Conservation (phyloP, 1,140 invertebrate species). For the Gyrodactylus bullatarudis region DNA sequence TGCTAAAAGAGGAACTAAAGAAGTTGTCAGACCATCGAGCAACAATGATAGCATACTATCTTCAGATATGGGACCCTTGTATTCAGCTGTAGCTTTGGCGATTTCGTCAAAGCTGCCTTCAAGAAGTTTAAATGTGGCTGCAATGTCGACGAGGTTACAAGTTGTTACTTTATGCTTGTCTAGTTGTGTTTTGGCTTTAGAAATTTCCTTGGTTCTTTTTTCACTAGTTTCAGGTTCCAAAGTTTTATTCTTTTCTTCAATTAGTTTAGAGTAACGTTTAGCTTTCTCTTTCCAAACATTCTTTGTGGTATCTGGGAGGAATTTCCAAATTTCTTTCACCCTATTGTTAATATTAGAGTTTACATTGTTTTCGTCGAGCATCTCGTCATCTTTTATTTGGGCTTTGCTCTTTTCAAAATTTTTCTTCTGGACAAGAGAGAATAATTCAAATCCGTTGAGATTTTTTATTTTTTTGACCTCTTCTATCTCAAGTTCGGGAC, state of each 20-base stretch:
- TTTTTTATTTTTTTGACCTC: not conserved
- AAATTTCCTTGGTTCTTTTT: not conserved
- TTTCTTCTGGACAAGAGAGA: not conserved
- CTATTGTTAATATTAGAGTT: not conserved
- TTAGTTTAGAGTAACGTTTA: not conserved
- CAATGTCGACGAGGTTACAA: not conserved
- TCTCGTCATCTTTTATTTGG: not conserved
- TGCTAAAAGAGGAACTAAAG: not conserved
- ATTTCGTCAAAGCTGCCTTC: not conserved
- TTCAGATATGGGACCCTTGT: not conserved
- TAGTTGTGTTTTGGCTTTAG: not conserved
- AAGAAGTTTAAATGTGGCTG: not conserved
- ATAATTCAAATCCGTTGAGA: not conserved
- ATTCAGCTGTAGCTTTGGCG: not conserved
- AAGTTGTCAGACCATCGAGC: not conserved
- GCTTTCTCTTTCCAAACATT: not conserved
- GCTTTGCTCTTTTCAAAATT: not conserved
- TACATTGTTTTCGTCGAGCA: not conserved
- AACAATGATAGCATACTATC: not conserved
- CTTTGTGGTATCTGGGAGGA: not conserved
- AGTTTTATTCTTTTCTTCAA: not conserved
- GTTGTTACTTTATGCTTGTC: not conserved
- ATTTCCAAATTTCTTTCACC: not conserved
- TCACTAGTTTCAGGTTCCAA: not conserved
- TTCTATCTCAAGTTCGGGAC: not conserved